Base-by-base conservation (phyloP, 2,113 vertebrate genomes). In the Orcinus orca region DNA sequence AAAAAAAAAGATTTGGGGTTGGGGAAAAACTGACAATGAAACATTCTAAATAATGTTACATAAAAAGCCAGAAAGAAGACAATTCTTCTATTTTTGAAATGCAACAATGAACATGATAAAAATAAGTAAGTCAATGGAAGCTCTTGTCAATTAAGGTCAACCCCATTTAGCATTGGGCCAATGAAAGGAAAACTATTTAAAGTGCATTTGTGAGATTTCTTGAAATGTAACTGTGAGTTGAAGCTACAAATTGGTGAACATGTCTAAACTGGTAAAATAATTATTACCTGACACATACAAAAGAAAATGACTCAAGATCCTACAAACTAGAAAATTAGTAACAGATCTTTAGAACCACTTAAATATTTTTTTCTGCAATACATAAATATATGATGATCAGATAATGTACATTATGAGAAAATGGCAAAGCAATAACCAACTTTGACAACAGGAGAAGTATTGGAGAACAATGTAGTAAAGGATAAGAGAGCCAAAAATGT, bases 141-240 rank as follows among this genome's bases (percentile, higher is more conserved):
- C 0, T 1, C 33, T 41, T 90, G 55, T 33, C 8, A 80, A 77
- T 88, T 76, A 84, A 96, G 20, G 67, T 82, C 58, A 76, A 55
- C 44, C 15, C 0, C 0, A 87, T 88, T 20, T 76, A 38, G 0
- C 17, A 0, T 0, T 12, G 1, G 0, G 0, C 5, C 53, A 53
- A 60, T 11, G 88, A 70, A 36, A 81, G 10, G 23, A 26, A 88
- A 63, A 74, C 1, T 36, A 2, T 6, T 60, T 12, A 31, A 88
- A 90, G 77, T 23, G 20, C 36, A 70, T 2, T 11, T 1, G 0
- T 26, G 31, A 29, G 9, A 17, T 84, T 44, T 95, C 29, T 91
- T 94, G 86, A 88, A 76, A 20, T 82, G 8, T 53, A 14, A 0
- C 26, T 0, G 0, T 58, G 88, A 94, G 70, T 13, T 76, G 13